Percentiles rank a stretch among this genome's conserved stretches.
phyloP scores from a whole-genome alignment of 2,113 vertebrate genomes.

The Gnathonemus echidnorhynchus region DNA sequence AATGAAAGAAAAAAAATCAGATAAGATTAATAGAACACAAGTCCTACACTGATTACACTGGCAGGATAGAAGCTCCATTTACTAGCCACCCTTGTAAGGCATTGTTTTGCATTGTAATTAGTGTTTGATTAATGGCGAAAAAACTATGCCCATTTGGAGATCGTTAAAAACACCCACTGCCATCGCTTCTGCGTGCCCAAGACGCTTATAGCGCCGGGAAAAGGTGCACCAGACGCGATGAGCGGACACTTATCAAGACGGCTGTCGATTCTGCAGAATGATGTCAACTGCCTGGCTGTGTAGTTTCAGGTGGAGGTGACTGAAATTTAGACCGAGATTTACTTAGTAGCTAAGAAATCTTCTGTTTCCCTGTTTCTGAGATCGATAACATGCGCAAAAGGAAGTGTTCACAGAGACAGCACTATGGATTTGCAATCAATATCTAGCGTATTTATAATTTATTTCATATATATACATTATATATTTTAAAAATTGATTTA shows the following conservation, averaged over 20 bases:
- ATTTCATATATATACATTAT: neutral
- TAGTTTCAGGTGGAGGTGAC: neutral
- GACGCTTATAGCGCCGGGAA: neutral
- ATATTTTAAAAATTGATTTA: neutral
- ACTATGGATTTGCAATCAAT: neutral
- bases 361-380: neutral
- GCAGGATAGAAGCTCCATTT: neutral
- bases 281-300: neutral
- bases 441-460: neutral
- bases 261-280: neutral
- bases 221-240: neutral
- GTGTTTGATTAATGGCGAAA: neutral
- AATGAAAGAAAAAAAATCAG: neutral
- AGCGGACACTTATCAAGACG: neutral
- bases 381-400: neutral
- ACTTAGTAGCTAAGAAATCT: neutral
- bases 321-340: neutral
- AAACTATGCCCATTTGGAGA: neutral
- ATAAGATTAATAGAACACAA: neutral
- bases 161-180: neutral
- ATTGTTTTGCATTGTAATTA: neutral
- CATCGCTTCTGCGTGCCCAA: neutral
- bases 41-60: neutral
- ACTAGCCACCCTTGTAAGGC: neutral
- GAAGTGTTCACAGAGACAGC: neutral